These are phyloP conservation scores for Nothobranchius kuhntae DNA, from an alignment of 2,113 vertebrate species.

Conservation along the genomic window DNA sequence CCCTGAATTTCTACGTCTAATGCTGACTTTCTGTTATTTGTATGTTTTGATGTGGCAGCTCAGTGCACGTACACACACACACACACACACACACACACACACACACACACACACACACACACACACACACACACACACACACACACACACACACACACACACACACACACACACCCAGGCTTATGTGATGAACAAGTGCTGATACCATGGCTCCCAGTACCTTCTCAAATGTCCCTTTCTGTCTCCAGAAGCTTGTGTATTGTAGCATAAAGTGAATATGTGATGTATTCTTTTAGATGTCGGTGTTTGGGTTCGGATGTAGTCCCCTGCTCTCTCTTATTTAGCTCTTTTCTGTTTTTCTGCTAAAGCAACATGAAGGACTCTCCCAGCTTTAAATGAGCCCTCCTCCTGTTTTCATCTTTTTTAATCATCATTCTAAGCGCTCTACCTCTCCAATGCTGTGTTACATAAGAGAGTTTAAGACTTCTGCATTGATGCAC, in stretches of 20 bases:
- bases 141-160: no score
- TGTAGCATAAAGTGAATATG: slow-evolving; percentile 28
- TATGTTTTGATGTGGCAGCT: slow-evolving; percentile 12
- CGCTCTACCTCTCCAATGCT: slow-evolving; percentile 1
- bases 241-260: slow-evolving; percentile 45
- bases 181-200: slow-evolving; percentile 48
- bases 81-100: neutral
- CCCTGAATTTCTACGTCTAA: slow-evolving; percentile 4
- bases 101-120: neutral
- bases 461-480: neutral
- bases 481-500: neutral
- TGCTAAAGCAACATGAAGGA: slow-evolving; percentile 2
- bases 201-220: slow-evolving; percentile 52
- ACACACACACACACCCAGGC: neutral
- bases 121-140: no score
- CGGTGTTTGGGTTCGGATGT: neutral
- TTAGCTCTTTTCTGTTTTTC: no score
- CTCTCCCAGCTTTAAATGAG: slow-evolving; percentile 17
- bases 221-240: slow-evolving; percentile 36
- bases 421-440: neutral
- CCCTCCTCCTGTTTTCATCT: neutral
- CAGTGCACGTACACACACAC: neutral
- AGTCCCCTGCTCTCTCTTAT: neutral
- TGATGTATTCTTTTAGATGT: no score
- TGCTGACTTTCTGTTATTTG: slow-evolving; percentile 23